Percentiles rank a stretch among this genome's conserved stretches.
Evolutionary conservation across 2,888 invertebrate species (phyloP).

Genomic region (Netelia melanura): DNA sequence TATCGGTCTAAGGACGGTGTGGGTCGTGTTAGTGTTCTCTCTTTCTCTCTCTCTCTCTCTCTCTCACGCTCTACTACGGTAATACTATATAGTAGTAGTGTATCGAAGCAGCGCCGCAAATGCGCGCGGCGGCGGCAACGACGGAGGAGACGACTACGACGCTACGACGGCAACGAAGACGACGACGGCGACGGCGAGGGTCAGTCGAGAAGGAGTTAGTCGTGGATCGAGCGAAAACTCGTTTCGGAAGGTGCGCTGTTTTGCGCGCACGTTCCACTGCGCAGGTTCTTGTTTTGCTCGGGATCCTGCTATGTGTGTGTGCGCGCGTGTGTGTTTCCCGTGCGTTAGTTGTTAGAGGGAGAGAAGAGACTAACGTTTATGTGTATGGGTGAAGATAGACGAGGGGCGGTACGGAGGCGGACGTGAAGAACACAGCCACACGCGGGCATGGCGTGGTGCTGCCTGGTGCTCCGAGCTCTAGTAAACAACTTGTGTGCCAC

Average conservation of each 20-base stretch:
- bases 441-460: constrained; percentile 80
- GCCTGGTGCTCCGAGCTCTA: constrained; percentile 79
- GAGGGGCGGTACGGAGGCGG: constrained; percentile 69
- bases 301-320: constrained; percentile 56
- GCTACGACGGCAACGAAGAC: constrained; percentile 19
- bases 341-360: neutral
- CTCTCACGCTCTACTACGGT: neutral
- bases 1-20: constrained; percentile 17
- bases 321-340: constrained; percentile 11
- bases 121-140: constrained; percentile 39
- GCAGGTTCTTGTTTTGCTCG: constrained; percentile 83
- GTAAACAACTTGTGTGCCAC: constrained; percentile 84
- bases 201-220: constrained; percentile 61
- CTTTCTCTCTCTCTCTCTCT: neutral
- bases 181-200: constrained; percentile 51
- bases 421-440: constrained; percentile 69
- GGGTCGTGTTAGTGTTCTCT: neutral
- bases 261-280: constrained; percentile 77
- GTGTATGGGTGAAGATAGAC: constrained; percentile 33
- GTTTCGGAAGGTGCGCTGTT: constrained; percentile 82
- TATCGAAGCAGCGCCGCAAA: constrained; percentile 34
- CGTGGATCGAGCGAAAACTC: constrained; percentile 74
- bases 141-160: constrained; percentile 21
- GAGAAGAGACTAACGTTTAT: constrained; percentile 9
- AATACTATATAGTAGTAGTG: neutral